Evolutionary conservation across 2,797 vertebrate species (phyloP).

Genomic region (Erethizon dorsatum): DNA sequence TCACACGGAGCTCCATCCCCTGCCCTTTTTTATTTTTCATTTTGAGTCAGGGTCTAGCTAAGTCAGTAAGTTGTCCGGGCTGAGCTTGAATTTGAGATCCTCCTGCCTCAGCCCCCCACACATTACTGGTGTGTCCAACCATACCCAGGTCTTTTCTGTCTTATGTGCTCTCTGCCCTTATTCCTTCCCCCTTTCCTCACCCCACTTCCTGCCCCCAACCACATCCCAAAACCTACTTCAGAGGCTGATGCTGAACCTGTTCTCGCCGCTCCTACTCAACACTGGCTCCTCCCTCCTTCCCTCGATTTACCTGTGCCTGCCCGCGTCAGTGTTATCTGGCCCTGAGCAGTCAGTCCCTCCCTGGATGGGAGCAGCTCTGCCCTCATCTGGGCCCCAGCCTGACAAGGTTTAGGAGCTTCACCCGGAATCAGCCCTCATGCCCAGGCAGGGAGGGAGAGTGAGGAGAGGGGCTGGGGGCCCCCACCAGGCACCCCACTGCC

Average conservation of each 20-base stretch:
- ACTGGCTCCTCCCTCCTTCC: background rate
- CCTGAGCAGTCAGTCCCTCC: background rate
- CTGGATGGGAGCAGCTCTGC: background rate
- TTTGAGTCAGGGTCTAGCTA: background rate
- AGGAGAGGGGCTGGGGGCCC: background rate
- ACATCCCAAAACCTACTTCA: fast-evolving
- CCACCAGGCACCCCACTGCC: background rate
- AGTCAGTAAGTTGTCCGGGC: background rate
- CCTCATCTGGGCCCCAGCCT: background rate
- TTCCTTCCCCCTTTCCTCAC: background rate
- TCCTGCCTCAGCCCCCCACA: background rate
- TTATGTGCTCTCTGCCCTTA: background rate
- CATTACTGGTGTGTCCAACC: background rate
- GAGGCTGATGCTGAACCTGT: background rate
- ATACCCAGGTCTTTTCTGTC: background rate
- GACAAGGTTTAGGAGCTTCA: no score
- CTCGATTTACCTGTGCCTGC: background rate
- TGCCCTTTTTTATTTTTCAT: background rate
- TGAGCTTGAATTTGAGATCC: background rate
- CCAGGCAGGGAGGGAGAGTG: background rate
- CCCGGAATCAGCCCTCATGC: background rate
- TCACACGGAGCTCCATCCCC: background rate
- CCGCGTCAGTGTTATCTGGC: background rate
- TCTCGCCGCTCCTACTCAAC: background rate
- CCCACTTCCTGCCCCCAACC: background rate